phyloP scores from a whole-genome alignment of 1,140 invertebrate genomes.

The Himalopsyche phryganea region DNA sequence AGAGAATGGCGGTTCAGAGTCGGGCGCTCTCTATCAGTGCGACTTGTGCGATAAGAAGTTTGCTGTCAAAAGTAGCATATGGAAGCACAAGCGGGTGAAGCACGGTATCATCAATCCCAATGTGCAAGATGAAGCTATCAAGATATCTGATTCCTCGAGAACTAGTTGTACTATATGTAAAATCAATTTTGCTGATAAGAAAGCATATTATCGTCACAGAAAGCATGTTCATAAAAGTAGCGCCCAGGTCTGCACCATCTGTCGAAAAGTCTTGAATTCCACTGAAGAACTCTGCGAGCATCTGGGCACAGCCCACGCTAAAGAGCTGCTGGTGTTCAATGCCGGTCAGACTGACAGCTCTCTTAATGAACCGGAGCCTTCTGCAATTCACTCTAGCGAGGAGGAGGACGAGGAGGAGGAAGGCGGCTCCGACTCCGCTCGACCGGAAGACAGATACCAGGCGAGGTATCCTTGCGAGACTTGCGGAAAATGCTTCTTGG shows the following conservation, averaged over 20 bases:
- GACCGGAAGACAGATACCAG: conserved; percentile 45
- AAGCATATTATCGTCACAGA: conserved; percentile 51
- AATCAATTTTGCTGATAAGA: conserved; percentile 51
- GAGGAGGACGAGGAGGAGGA: conserved; percentile 45
- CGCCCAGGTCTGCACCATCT: conserved; percentile 50
- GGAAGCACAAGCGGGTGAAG: conserved; percentile 53
- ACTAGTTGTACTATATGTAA: conserved; percentile 53
- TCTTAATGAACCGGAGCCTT: conserved; percentile 30
- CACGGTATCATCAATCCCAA: conserved; percentile 47
- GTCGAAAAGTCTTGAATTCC: conserved; percentile 48
- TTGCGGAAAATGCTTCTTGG: conserved; percentile 50
- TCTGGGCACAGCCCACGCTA: conserved; percentile 46
- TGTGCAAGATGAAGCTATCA: conserved; percentile 24
- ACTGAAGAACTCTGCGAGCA: conserved; percentile 50
- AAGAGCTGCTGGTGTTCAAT: conserved; percentile 49
- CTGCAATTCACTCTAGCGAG: conserved; percentile 6
- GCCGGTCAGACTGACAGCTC: conserved; percentile 44
- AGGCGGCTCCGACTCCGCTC: conserved; percentile 38
- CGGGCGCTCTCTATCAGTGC: conserved; percentile 42
- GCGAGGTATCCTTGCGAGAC: conserved; percentile 48
- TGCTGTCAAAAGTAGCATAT: conserved; percentile 48
- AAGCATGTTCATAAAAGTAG: conserved; percentile 50
- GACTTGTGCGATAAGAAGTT: conserved; percentile 50
- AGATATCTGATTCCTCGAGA: conserved; percentile 19
- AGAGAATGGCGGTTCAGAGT: conserved; percentile 31